Evolutionary conservation across 1,140 invertebrate species (phyloP), one percentile per base, ranked within the genome.

Genomic region (Marisa cornuarietis): DNA sequence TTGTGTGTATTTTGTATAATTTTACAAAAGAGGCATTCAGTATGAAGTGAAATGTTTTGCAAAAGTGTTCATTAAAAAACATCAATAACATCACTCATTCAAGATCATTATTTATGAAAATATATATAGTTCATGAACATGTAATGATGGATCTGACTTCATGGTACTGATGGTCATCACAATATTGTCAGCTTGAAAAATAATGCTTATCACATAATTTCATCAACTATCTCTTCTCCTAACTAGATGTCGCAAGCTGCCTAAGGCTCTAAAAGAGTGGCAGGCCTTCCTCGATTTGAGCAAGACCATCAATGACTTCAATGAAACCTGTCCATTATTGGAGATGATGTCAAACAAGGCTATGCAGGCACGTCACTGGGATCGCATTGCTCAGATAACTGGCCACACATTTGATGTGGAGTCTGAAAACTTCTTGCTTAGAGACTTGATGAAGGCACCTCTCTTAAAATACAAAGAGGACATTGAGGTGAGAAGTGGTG

Each of bases 321-420:
- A 98, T 89, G 98, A 99, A 87, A 97, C 98, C 94, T 98, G 97
- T 90, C 97, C 97, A 0, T 91, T 99, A 13, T 91, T 99, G 73
- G 98, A 99, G 91, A 92, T 98, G 85, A 99, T 99, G 97, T 96
- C 97, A 0, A 99, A 99, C 91, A 98, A 97, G 92, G 97, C 97
- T 0, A 99, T 99, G 97, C 98, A 98, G 91, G 94, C 95, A 5
- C 93, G 97, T 18, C 97, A 99, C 91, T 99, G 98, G 98, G 96
- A 98, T 86, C 93, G 96, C 83, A 97, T 99, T 79, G 95, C 97
- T 92, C 96, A 97, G 89, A 94, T 98, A 31, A 97, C 96, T 22
- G 94, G 95, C 83, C 95, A 97, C 88, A 94, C 93, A 72, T 98
- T 99, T 90, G 96, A 99, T 87, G 93, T 99, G 58, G 96, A 99